Percentiles rank a stretch among this genome's conserved stretches.
phyloP scores from a whole-genome alignment of 2,797 vertebrate species.

The Diglossa cyanea region DNA sequence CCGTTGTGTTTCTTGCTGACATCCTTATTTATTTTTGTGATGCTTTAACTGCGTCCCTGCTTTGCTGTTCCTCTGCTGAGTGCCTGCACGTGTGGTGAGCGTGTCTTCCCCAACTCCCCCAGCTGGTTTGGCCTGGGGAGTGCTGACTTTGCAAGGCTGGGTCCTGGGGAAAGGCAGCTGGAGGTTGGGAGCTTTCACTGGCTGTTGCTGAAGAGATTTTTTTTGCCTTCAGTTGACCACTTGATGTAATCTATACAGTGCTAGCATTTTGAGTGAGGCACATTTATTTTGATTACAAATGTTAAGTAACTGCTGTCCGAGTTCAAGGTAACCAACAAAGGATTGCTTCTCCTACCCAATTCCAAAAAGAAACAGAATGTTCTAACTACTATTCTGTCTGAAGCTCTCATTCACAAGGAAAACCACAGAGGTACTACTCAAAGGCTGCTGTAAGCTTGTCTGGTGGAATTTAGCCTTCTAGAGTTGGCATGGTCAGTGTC shows the following conservation, averaged over 20 bases:
- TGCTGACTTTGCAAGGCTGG: not conserved
- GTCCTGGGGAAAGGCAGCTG: not conserved
- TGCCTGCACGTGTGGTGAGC: accelerated
- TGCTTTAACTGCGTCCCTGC: not conserved
- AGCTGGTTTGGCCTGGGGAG: not conserved
- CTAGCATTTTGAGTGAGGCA: not conserved
- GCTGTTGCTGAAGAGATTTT: not conserved
- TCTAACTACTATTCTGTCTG: not conserved
- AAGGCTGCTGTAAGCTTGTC: not conserved
- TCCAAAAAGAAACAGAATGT: not conserved
- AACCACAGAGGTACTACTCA: not conserved
- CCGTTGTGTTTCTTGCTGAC: not conserved
- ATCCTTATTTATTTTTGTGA: not conserved
- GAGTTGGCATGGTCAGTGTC: not conserved
- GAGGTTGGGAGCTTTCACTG: not conserved
- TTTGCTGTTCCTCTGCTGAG: not conserved
- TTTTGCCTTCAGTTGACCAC: not conserved
- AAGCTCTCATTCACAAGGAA: not conserved
- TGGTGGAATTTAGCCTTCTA: not conserved
- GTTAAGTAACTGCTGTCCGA: not conserved
- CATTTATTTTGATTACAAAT: not conserved
- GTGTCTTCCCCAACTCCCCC: accelerated
- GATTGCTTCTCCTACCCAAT: not conserved
- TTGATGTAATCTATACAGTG: not conserved
- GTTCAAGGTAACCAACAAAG: not conserved